Percentiles rank a stretch among this genome's conserved stretches.
These are phyloP conservation scores for Temnothorax nylanderi DNA, from an alignment of 1,140 invertebrate genomes.

Conservation along the genomic window DNA sequence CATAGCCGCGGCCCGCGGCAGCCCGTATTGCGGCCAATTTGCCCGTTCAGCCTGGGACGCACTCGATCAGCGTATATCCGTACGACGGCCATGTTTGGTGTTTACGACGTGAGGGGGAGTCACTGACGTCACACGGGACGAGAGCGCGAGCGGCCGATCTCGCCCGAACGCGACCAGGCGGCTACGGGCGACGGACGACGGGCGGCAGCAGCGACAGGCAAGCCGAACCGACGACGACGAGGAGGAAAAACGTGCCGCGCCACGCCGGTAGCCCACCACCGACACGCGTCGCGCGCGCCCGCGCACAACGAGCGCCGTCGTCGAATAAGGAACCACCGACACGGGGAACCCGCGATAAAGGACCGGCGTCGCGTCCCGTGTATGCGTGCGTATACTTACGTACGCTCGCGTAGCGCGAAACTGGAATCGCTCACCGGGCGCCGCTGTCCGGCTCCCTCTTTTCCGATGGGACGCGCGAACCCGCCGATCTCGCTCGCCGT, in stretches of 20 bases:
- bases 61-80: constrained; percentile 78
- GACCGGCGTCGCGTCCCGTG: background rate
- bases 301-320: background rate
- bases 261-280: constrained; percentile 21
- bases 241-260: constrained; percentile 58
- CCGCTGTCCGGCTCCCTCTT: background rate
- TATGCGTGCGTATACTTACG: constrained; percentile 22
- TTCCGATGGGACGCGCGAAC: constrained; percentile 80
- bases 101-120: constrained; percentile 84
- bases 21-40: constrained; percentile 61
- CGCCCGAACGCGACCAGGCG: constrained; percentile 73
- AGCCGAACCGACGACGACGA: constrained; percentile 20
- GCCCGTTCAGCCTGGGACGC: constrained; percentile 72
- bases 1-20: constrained; percentile 36
- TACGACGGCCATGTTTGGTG: constrained; percentile 85
- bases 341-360: background rate
- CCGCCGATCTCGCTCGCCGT: constrained; percentile 65
- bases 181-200: constrained; percentile 16
- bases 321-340: background rate
- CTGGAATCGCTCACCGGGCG: background rate
- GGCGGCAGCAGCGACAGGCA: constrained; percentile 65
- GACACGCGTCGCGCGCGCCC: background rate
- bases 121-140: constrained; percentile 81
- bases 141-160: constrained; percentile 71
- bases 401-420: background rate